Evolutionary conservation across 2,797 vertebrate genomes (phyloP).

Genomic region (Adrianichthys oophorus): DNA sequence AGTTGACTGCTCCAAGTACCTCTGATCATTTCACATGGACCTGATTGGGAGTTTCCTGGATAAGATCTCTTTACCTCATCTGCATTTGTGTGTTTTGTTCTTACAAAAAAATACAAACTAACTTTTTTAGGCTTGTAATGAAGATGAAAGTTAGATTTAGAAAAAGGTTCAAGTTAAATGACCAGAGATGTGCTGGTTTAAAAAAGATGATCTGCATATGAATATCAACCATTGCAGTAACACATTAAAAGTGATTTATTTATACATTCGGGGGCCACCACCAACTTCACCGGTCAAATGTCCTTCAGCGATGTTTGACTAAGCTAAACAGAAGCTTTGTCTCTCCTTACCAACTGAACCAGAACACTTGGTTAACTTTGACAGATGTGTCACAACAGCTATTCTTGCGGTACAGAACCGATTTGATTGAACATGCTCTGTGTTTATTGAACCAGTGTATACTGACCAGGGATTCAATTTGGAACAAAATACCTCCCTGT

Average conservation of each 20-base stretch:
- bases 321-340: no score
- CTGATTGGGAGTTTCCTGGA: slow-evolving; percentile 8
- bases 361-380: background rate
- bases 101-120: slow-evolving; percentile 32
- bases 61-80: slow-evolving; percentile 14
- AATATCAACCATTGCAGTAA: no score
- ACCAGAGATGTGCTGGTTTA: slow-evolving; percentile 10
- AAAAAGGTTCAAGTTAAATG: slow-evolving; percentile 19
- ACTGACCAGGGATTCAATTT: background rate
- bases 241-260: no score
- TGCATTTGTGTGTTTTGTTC: slow-evolving; percentile 42
- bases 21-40: slow-evolving; percentile 19
- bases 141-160: no score
- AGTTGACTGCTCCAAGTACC: slow-evolving; percentile 21
- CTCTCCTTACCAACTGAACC: no score
- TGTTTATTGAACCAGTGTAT: background rate
- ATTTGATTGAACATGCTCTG: no score
- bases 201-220: no score
- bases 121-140: no score
- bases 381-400: slow-evolving; percentile 6
- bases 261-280: no score
- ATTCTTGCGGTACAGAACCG: no score
- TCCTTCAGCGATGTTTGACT: no score
- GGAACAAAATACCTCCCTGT: background rate
- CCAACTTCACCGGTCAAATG: no score